Conservation (phyloP, 2,888 invertebrate species). For the Aporophyla nigra region DNA sequence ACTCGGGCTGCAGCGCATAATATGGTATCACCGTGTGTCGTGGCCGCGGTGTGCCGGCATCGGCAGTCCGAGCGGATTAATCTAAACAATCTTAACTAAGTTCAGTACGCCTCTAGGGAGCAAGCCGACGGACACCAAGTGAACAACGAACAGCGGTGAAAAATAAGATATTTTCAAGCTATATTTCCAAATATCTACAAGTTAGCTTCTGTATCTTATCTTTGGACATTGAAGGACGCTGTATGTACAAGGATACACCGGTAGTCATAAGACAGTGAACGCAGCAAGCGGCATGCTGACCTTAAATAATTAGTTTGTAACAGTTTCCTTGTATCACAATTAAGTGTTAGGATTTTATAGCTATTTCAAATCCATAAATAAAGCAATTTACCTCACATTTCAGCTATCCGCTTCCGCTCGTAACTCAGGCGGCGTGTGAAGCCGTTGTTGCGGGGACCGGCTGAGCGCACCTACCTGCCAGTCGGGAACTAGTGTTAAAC, state of each 20-base stretch:
- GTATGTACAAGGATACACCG: not conserved
- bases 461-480: conserved; percentile 55
- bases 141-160: not conserved
- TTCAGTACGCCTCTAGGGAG: conserved; percentile 54
- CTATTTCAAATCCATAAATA: not conserved
- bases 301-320: not conserved
- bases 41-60: conserved; percentile 16
- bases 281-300: not conserved
- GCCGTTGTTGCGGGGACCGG: conserved; percentile 32
- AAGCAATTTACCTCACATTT: conserved; percentile 12
- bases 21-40: conserved; percentile 31
- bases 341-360: not conserved
- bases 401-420: conserved; percentile 18
- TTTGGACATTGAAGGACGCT: not conserved
- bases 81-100: conserved; percentile 73
- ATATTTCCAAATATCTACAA: not conserved
- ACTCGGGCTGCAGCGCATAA: conserved; percentile 23
- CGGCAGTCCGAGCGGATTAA: conserved; percentile 59
- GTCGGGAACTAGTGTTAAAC: conserved; percentile 60
- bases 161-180: not conserved
- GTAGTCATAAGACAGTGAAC: not conserved
- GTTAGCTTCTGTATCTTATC: not conserved
- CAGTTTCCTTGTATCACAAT: not conserved
- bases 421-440: conserved; percentile 4
- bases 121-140: conserved; percentile 9